phyloP scores from a whole-genome alignment of 2,113 vertebrate genomes.

The Tonatia bakeri region DNA sequence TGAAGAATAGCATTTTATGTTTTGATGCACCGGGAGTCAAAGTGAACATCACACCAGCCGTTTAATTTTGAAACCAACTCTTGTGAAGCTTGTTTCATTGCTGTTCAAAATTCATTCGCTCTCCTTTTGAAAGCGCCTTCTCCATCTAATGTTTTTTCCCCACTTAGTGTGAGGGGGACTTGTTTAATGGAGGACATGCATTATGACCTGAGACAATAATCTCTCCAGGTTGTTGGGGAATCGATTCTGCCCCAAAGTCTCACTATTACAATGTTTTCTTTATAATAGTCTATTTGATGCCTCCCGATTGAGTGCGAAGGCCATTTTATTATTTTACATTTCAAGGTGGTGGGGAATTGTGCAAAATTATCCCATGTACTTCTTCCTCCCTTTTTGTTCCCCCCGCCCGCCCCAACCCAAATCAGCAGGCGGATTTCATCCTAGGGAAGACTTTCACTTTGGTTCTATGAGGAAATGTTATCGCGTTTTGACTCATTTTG shows the following conservation, averaged over 20 bases:
- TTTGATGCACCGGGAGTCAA: constrained; percentile 15
- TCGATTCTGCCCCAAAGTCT: neutral
- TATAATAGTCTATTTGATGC: neutral
- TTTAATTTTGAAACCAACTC: constrained; percentile 50
- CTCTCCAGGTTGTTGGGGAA: neutral
- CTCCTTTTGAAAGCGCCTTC: neutral
- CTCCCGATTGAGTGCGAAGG: neutral
- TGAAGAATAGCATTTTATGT: constrained; percentile 31
- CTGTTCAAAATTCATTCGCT: constrained; percentile 22
- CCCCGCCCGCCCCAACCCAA: accelerated
- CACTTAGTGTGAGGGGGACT: neutral
- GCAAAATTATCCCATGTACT: neutral
- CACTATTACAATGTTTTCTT: neutral
- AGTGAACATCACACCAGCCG: constrained; percentile 12
- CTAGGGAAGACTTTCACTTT: neutral
- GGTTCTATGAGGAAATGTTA: neutral
- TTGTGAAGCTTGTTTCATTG: constrained; percentile 28
- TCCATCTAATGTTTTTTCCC: neutral
- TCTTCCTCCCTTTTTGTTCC: neutral
- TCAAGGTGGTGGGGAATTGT: neutral
- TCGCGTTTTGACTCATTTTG: neutral
- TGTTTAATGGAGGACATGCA: neutral
- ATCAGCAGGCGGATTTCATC: neutral
- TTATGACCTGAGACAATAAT: neutral
- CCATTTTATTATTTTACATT: constrained; percentile 1